phyloP scores from a whole-genome alignment of 2,888 invertebrate species.

The Lathronympha strigana region DNA sequence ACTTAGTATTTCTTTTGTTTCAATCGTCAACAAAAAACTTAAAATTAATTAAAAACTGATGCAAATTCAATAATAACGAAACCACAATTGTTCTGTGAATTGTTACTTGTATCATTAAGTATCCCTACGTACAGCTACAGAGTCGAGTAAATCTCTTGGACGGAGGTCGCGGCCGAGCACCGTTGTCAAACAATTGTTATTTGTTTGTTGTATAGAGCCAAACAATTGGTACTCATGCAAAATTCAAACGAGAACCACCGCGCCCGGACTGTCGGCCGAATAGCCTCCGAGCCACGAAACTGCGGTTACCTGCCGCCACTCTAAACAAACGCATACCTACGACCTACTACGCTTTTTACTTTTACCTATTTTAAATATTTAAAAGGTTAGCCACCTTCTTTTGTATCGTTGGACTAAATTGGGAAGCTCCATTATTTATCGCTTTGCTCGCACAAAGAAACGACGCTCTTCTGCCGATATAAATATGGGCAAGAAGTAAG shows the following conservation, averaged over 20 bases:
- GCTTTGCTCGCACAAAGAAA: slow-evolving; percentile 37
- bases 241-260: slow-evolving; percentile 64
- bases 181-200: no score
- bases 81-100: no score
- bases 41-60: no score
- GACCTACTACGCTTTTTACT: slow-evolving; percentile 51
- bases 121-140: slow-evolving; percentile 1
- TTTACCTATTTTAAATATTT: slow-evolving; percentile 58
- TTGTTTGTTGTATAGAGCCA: slow-evolving; percentile 56
- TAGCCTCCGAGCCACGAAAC: slow-evolving; percentile 55
- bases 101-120: no score
- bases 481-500: slow-evolving; percentile 56
- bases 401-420: slow-evolving; percentile 41
- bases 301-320: slow-evolving; percentile 56
- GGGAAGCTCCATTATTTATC: slow-evolving; percentile 57
- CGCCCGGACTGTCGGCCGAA: slow-evolving; percentile 48
- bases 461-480: slow-evolving; percentile 45
- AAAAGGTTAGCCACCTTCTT: slow-evolving; percentile 49
- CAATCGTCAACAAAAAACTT: no score
- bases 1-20: no score
- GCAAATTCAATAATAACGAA: no score
- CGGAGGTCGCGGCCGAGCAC: slow-evolving; percentile 46
- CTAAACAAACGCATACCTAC: slow-evolving; percentile 58
- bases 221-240: slow-evolving; percentile 72
- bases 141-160: slow-evolving; percentile 54